These are phyloP conservation scores for Oncorhynchus nerka DNA, from an alignment of 2,113 vertebrate genomes.

Conservation along the genomic window DNA sequence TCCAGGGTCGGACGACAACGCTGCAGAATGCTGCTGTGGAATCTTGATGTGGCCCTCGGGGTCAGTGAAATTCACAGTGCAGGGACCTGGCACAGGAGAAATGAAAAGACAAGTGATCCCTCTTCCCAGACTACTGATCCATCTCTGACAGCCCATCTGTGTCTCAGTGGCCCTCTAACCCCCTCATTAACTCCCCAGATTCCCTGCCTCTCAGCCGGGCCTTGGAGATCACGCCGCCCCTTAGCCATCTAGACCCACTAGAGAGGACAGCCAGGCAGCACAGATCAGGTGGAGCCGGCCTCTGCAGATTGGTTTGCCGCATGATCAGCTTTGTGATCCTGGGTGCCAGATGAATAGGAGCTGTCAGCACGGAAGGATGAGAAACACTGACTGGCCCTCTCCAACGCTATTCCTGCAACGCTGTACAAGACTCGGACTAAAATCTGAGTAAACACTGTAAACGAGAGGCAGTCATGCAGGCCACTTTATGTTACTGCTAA, in stretches of 20 bases:
- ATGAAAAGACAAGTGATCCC: conserved; percentile 62
- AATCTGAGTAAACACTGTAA: background rate
- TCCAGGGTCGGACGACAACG: conserved; percentile 62
- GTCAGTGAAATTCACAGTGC: conserved; percentile 88
- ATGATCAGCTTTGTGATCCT: conserved; percentile 58
- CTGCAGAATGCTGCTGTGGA: conserved; percentile 55
- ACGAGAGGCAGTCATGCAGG: background rate
- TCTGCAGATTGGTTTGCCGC: conserved; percentile 63
- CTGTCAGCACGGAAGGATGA: conserved; percentile 46
- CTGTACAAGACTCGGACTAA: background rate
- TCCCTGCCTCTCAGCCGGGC: conserved; percentile 35
- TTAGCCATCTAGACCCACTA: conserved; percentile 48
- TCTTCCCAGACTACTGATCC: conserved; percentile 53
- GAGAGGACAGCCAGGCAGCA: conserved; percentile 46
- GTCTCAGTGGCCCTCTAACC: conserved; percentile 49
- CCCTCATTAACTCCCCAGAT: conserved; percentile 59
- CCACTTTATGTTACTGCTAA: background rate
- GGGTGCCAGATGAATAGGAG: conserved; percentile 25
- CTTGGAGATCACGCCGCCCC: conserved; percentile 41
- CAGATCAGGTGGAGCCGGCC: conserved; percentile 54
- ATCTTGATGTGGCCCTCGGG: conserved; percentile 87
- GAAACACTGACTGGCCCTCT: conserved; percentile 5
- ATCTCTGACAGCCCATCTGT: conserved; percentile 61
- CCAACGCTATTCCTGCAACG: background rate
- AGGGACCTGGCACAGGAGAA: conserved; percentile 76